Percentiles rank a stretch among this genome's conserved stretches.
phyloP scores from a whole-genome alignment of 1,140 invertebrate species.

The Drosophila grimshawi region DNA sequence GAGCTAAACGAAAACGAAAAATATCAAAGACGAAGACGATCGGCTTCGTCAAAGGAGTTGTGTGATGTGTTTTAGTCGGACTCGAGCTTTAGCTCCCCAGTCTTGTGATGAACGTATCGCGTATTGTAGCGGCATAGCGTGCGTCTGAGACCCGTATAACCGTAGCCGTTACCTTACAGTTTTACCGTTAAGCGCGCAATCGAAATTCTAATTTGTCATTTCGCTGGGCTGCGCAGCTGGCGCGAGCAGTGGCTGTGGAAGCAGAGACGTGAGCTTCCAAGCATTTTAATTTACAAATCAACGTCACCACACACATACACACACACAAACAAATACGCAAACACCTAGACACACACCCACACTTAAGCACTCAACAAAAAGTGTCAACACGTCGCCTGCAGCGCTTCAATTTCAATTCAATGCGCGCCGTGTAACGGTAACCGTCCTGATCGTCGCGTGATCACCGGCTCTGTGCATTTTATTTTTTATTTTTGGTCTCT shows the following conservation, averaged over 20 bases:
- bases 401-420: conserved; percentile 77
- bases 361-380: conserved; percentile 59
- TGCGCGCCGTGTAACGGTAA: conserved; percentile 77
- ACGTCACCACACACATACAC: conserved; percentile 28
- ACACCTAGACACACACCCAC: conserved; percentile 18
- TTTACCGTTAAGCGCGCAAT: conserved; percentile 22
- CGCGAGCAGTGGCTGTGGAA: conserved; percentile 27
- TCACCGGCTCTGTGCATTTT: conserved; percentile 39
- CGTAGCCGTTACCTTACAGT: conserved; percentile 27
- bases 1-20: conserved; percentile 6
- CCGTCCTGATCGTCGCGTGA: conserved; percentile 65
- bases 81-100: conserved; percentile 36
- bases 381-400: conserved; percentile 69
- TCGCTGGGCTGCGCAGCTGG: conserved; percentile 42
- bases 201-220: conserved; percentile 35
- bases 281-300: conserved; percentile 72
- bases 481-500: conserved; percentile 5
- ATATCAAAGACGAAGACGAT: conserved; percentile 2
- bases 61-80: conserved; percentile 27
- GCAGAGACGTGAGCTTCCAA: conserved; percentile 74
- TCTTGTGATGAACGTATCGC: conserved; percentile 63
- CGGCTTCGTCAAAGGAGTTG: conserved; percentile 40
- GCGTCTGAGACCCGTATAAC: conserved; percentile 17
- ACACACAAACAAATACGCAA: conserved; percentile 10
- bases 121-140: conserved; percentile 42